Base-by-base conservation (phyloP, 2,888 invertebrate genomes). In the Sialis lutaria region DNA sequence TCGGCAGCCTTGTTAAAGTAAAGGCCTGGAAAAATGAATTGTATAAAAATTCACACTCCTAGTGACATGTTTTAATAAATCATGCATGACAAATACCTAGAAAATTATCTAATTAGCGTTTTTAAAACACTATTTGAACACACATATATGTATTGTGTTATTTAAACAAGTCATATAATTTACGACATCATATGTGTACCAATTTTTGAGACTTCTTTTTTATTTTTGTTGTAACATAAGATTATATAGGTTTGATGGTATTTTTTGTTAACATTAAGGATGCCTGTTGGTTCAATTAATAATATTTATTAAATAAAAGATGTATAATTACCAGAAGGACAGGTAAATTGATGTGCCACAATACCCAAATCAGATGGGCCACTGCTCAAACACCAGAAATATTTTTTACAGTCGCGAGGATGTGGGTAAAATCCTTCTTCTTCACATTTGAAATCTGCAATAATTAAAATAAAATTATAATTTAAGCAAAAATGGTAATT, bases 361-460 rank as follows among this genome's bases (percentile, higher is more conserved):
- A 92, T 82, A 51, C 91, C 92, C 12, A 89, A 72, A 57, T 89
- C 85, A 0, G 90, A 86, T 1, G 90, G 83, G 4, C 88, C 88
- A 56, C 82, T 86, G 60, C 89, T 89, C 52, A 92, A 68, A 60
- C 92, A 92, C 91, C 92, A 92, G 68, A 87, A 92, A 60, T 92
- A 92, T 61, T 91, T 91, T 63, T 90, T 89, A 64, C 92, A 92
- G 64, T 92, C 91, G 39, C 86, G 75, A 0, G 91, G 91, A 67
- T 92, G 90, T 10, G 82, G 80, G 68, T 80, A 92, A 70, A 92
- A 92, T 3, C 92, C 92, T 69, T 92, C 92, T 53, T 92, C 91
- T 56, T 79, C 82, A 61, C 92, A 92, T 61, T 87, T 87, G 65
- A 92, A 92, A 60, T 86, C 89, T 82, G 65, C 32, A 40, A 42